phyloP scores from a whole-genome alignment of 2,113 vertebrate genomes.

The Octodon degus region DNA sequence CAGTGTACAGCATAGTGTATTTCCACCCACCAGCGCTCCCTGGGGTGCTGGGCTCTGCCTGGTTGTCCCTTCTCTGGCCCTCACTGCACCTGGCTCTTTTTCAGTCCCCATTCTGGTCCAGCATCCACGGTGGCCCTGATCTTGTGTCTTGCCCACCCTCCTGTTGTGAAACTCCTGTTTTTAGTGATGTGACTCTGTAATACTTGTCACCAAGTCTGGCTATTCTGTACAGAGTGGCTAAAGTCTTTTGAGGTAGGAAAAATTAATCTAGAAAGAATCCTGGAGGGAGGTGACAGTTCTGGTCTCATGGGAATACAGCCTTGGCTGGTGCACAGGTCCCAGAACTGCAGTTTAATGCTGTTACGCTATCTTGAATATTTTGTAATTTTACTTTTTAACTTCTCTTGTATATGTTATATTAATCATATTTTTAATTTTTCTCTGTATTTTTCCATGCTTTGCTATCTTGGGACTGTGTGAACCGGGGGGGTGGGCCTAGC shows the following conservation, averaged over 20 bases:
- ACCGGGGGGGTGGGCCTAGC: not conserved
- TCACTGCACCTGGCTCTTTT: not conserved
- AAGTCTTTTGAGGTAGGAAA: not conserved
- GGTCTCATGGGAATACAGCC: not conserved
- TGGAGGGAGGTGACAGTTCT: not conserved
- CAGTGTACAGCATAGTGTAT: not conserved
- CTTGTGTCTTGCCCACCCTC: not conserved
- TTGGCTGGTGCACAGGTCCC: accelerated
- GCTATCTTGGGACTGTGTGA: not conserved
- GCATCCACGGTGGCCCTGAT: not conserved
- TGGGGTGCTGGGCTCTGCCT: not conserved
- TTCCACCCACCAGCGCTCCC: not conserved
- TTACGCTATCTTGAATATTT: not conserved
- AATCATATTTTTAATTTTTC: not conserved
- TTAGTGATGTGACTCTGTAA: not conserved
- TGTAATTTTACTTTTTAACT: slow-evolving; percentile 46
- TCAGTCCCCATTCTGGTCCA: not conserved
- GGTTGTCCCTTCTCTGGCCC: not conserved
- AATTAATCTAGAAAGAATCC: slow-evolving; percentile 3
- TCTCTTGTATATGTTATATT: not conserved
- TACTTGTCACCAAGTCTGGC: not conserved
- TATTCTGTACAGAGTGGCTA: not conserved
- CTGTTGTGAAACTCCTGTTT: not conserved
- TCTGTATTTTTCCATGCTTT: not conserved
- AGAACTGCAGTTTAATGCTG: not conserved